phyloP scores from a whole-genome alignment of 2,113 vertebrate genomes.

The Elaphurus davidianus region DNA sequence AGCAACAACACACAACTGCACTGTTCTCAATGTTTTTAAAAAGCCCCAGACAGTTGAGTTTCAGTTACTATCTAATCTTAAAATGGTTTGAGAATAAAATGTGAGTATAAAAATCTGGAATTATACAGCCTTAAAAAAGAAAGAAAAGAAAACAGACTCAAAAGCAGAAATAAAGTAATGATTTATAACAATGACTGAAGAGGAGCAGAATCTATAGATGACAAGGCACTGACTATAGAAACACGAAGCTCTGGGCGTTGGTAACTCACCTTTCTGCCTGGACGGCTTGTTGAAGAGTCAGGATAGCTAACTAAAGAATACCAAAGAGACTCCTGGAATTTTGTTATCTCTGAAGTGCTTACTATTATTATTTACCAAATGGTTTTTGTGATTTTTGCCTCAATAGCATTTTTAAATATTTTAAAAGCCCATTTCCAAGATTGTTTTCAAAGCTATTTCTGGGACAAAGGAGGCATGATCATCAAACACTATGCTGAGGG shows the following conservation, averaged over 20 bases:
- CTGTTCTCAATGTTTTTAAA: background rate
- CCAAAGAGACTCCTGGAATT: background rate
- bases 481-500: background rate
- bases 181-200: background rate
- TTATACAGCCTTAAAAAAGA: background rate
- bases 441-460: background rate
- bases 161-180: background rate
- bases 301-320: background rate
- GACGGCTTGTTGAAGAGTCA: background rate
- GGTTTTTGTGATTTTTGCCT: background rate
- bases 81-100: conserved; percentile 27
- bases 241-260: background rate
- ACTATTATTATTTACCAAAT: conserved; percentile 15
- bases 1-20: background rate
- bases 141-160: background rate
- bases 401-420: background rate
- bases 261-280: background rate
- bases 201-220: background rate
- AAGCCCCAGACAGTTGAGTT: background rate
- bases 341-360: background rate
- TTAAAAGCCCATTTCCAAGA: background rate
- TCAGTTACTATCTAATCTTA: background rate
- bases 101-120: background rate
- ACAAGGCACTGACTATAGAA: background rate
- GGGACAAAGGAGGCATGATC: background rate